Conservation (phyloP, 2,113 vertebrate genomes). For the Poeciliopsis retropinna region DNA sequence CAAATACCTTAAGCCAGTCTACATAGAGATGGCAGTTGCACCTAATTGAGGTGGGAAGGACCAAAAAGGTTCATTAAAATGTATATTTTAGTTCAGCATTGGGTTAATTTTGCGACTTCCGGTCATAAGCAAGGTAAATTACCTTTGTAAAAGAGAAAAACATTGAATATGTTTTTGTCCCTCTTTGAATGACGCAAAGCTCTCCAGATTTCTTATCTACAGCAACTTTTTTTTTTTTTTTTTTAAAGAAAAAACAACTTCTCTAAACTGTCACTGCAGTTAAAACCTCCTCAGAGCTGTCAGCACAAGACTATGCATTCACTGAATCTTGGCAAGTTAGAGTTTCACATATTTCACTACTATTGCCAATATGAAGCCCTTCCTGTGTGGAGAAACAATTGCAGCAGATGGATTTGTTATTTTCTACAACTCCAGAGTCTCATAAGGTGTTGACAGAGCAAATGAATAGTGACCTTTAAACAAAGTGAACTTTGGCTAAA, state of each 20-base stretch:
- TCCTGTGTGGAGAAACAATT: background rate
- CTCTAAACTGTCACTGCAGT: background rate
- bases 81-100: background rate
- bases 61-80: background rate
- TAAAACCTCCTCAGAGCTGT: background rate
- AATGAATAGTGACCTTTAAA: background rate
- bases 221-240: background rate
- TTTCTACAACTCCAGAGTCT: background rate
- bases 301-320: background rate
- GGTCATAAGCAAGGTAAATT: background rate
- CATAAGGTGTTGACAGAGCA: constrained; percentile 2
- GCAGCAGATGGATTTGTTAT: background rate
- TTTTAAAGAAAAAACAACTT: background rate
- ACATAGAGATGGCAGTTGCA: background rate
- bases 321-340: background rate
- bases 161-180: background rate
- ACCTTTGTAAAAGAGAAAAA: background rate
- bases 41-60: background rate
- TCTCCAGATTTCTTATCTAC: background rate
- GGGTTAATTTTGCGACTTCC: background rate
- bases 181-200: background rate
- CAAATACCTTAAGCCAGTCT: background rate
- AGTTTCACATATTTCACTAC: background rate
- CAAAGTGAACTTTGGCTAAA: background rate
- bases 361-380: background rate